Evolutionary conservation across 2,113 vertebrate genomes (phyloP).

Genomic region (Forbesichthys agassizii): DNA sequence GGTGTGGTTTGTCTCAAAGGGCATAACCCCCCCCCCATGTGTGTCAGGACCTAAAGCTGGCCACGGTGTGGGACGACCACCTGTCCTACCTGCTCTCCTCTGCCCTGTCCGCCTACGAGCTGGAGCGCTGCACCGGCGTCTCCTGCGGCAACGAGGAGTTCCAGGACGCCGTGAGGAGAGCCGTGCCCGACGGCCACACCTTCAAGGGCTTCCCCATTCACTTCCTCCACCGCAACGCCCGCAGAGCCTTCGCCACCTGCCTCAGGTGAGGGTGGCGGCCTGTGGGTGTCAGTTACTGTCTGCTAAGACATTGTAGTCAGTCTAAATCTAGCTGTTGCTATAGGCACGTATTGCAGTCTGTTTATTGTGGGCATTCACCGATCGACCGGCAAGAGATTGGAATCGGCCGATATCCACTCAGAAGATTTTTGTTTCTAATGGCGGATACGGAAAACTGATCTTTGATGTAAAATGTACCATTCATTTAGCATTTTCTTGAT

Average conservation of each 20-base stretch:
- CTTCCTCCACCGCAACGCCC: conserved; percentile 90
- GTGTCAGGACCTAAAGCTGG: conserved; percentile 86
- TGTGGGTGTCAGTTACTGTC: not conserved
- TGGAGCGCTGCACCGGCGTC: conserved; percentile 87
- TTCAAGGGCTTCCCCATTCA: conserved; percentile 98
- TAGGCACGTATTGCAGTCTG: too few relatives aligned
- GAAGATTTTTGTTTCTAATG: too few relatives aligned
- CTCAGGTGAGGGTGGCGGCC: conserved; percentile 78
- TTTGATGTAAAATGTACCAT: too few relatives aligned
- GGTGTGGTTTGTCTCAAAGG: too few relatives aligned
- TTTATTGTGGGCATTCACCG: too few relatives aligned
- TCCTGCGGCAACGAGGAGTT: conserved; percentile 96
- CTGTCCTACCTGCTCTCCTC: conserved; percentile 94
- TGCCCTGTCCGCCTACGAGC: conserved; percentile 91
- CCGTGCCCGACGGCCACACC: conserved; percentile 93
- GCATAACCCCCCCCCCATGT: not conserved
- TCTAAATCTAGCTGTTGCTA: too few relatives aligned
- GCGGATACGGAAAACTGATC: too few relatives aligned
- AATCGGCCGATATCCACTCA: too few relatives aligned
- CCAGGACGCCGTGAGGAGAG: conserved; percentile 91
- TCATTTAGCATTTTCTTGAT: too few relatives aligned
- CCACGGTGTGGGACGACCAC: conserved; percentile 93
- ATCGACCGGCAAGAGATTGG: too few relatives aligned
- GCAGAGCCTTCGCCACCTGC: conserved; percentile 89
- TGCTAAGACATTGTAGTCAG: too few relatives aligned